Evolutionary conservation across 2,888 invertebrate species (phyloP).

Genomic region (Diloba caeruleocephala): DNA sequence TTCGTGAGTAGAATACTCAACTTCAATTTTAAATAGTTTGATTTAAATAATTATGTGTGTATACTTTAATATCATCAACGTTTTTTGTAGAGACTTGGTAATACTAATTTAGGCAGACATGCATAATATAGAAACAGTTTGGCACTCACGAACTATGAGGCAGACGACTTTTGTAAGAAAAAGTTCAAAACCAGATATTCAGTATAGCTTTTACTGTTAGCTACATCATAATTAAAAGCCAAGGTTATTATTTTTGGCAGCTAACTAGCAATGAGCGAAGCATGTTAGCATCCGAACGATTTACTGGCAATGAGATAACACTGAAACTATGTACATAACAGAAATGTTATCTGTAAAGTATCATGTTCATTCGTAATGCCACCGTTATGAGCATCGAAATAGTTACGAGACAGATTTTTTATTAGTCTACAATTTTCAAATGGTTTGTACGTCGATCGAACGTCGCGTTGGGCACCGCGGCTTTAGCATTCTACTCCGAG

Average conservation of each 20-base stretch:
- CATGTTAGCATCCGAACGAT: constrained; percentile 30
- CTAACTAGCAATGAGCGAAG: constrained; percentile 29
- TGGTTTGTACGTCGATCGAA: too few species aligned
- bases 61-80: too few species aligned
- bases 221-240: constrained; percentile 55
- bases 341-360: constrained; percentile 34
- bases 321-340: constrained; percentile 26
- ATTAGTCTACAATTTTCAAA: constrained; percentile 69
- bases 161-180: constrained; percentile 6
- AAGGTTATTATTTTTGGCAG: constrained; percentile 58
- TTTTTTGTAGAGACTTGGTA: too few species aligned
- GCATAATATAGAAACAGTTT: not conserved
- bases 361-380: constrained; percentile 34
- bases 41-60: constrained; percentile 19
- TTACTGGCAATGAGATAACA: constrained; percentile 49
- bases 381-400: constrained; percentile 37
- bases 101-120: not conserved
- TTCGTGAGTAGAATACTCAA: too few species aligned
- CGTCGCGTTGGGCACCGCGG: constrained; percentile 61
- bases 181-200: constrained; percentile 30
- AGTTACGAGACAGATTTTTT: constrained; percentile 63
- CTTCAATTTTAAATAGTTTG: constrained; percentile 9
- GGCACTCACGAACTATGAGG: not conserved
- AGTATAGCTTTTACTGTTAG: constrained; percentile 45
- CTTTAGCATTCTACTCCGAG: constrained; percentile 74